phyloP scores from a whole-genome alignment of 2,888 invertebrate genomes.

The Metalampra italica region DNA sequence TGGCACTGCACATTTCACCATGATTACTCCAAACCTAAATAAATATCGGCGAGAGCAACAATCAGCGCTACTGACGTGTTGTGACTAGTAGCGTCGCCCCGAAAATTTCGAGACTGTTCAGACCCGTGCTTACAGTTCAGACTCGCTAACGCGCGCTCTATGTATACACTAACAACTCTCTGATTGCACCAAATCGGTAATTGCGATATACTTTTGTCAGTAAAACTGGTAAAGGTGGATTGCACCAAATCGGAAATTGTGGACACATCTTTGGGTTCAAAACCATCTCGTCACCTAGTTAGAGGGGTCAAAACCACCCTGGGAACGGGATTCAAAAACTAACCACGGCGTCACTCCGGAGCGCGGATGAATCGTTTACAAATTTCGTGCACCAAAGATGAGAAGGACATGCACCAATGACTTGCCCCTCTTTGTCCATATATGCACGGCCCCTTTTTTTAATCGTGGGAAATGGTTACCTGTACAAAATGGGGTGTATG shows the following conservation, averaged over 20 bases:
- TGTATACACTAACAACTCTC: too few relatives aligned
- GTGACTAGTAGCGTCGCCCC: too few relatives aligned
- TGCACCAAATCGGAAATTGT: neutral
- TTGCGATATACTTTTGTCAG: too few relatives aligned
- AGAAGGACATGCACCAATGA: slow-evolving; percentile 51
- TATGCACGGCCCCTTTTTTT: slow-evolving; percentile 51
- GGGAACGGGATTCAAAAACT: slow-evolving; percentile 23
- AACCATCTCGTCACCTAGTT: slow-evolving; percentile 16
- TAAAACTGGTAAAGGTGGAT: too few relatives aligned
- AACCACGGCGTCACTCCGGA: slow-evolving; percentile 27
- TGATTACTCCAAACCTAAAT: too few relatives aligned
- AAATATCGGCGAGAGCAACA: too few relatives aligned
- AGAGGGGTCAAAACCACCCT: slow-evolving; percentile 16
- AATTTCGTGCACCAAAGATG: slow-evolving; percentile 34
- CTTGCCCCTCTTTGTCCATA: slow-evolving; percentile 51
- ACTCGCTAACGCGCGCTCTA: too few relatives aligned
- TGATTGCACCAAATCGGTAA: too few relatives aligned
- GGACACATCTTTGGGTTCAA: neutral
- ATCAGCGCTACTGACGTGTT: too few relatives aligned
- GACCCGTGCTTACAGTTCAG: too few relatives aligned
- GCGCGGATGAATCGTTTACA: slow-evolving; percentile 31
- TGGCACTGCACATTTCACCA: too few relatives aligned
- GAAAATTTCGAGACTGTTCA: too few relatives aligned
- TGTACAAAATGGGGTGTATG: slow-evolving; percentile 39
- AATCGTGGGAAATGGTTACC: slow-evolving; percentile 69